Percentiles rank a stretch among this genome's conserved stretches.
These are phyloP conservation scores for Tenthredo distinguenda DNA, from an alignment of 2,888 invertebrate species.

Conservation along the genomic window DNA sequence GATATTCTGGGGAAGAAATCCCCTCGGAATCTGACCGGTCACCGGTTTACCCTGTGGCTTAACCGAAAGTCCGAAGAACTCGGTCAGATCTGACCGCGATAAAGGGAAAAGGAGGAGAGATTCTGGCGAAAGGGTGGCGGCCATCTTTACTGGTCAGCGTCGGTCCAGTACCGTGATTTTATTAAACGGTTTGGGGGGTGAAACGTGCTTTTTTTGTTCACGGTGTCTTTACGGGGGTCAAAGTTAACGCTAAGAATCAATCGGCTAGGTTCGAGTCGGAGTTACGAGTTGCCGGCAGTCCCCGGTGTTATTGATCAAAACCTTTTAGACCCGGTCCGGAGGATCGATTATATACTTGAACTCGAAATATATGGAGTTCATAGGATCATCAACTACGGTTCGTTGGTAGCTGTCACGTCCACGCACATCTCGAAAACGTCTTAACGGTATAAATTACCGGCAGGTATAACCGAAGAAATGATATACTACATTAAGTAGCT, in stretches of 20 bases:
- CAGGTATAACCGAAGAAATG: conserved; percentile 22
- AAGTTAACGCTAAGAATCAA: not conserved
- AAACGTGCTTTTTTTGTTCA: not conserved
- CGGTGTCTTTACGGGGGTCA: not conserved
- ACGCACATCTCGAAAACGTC: conserved; percentile 25
- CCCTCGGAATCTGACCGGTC: not conserved
- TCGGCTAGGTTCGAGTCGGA: not conserved
- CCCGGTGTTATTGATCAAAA: not conserved
- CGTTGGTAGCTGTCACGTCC: conserved; percentile 15
- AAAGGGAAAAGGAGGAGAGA: not conserved
- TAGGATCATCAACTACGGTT: conserved; percentile 1
- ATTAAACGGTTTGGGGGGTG: not conserved
- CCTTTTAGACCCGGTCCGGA: not conserved
- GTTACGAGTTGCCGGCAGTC: not conserved
- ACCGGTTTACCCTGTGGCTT: conserved; percentile 7
- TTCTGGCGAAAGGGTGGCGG: conserved; percentile 21
- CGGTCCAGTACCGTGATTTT: not conserved
- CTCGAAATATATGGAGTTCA: not conserved
- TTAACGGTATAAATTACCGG: conserved; percentile 21
- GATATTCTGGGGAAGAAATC: not conserved
- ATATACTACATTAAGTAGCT: not conserved
- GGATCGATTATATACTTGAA: conserved; percentile 8
- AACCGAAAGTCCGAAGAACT: conserved; percentile 21
- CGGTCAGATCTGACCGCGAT: conserved; percentile 42
- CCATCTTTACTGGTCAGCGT: not conserved